Base-by-base conservation (phyloP, 2,113 vertebrate species). In the Lethenteron reissneri region DNA sequence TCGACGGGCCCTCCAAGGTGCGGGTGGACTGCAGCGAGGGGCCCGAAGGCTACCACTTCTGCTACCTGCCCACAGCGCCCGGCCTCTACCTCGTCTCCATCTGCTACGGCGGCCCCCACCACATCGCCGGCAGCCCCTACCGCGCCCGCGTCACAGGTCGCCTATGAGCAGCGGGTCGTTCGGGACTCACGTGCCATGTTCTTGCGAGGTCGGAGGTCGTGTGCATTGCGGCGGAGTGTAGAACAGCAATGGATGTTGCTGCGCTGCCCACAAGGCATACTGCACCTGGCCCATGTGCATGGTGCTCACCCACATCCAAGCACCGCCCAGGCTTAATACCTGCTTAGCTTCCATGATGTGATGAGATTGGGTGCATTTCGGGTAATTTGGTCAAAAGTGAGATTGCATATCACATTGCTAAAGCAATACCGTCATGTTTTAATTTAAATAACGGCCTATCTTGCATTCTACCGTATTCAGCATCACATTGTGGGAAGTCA, bases 81-180 rank as follows among this genome's bases (percentile, higher is more conserved):
- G 89, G 89, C 71, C 89, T 83, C 82, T 91, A 91, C 80, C 83
- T 92, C 72, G 91, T 92, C 79, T 89, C 89, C 78, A 90, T 92
- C 73, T 91, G 89, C 78, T 91, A 88, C 1, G 89, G 88, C 0
- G 88, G 89, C 3, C 88, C 89, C 7, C 88, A 91, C 76, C 89
- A 91, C 78, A 91, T 91, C n/a, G 85, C 83, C 0, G 89, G 88
- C 75, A 91, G 88, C 75, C 89, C 89, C 59, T 92, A 85, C 79
- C 91, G 91, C 76, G 87, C 87, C 73, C 90, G 87, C 78, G 86
- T 92, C 77, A 90, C 88, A 72, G 89, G 89, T 90, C 41, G 41
- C 41, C 5, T 5, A 41, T 1, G 41, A 41, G 41, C 41, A 41
- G 41, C 41, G 41, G 41, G 41, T 41, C 41, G 41, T 5, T 41